Evolutionary conservation across 2,113 vertebrate species (phyloP), one percentile per base, ranked within the genome.

Genomic region (Piaya cayana): DNA sequence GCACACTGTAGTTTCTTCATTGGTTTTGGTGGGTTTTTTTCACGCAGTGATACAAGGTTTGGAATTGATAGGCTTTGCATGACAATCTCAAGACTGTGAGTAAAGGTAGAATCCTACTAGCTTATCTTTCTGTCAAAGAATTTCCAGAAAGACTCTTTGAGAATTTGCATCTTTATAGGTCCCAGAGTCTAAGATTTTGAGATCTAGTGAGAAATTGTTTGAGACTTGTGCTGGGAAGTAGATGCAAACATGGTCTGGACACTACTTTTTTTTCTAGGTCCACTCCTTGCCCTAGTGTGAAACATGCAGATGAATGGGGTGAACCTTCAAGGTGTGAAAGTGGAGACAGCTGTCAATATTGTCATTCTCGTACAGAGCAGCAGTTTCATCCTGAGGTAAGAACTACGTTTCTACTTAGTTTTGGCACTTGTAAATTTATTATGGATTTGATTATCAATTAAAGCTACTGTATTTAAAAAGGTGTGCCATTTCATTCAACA

Each of bases 321-420:
- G 99, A 99, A 93, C 99, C 99, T 20, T 98, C 98, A 1, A 98
- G 98, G 93, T 99, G 99, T 76, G 98, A 99, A 74, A 98, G 98
- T 9, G 98, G 98, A 69, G 99, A 99, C 94, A 92, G 96, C 86
- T 99, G 99, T 93, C 98, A 98, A 90, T 99, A 98, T 95, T 99
- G 99, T 97, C 99, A 99, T 94, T 99, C 99, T 29, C 99, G 99
- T 86, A 99, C 99, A 4, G 99, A 99, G 96, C 99, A 99, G 89
- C 99, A 99, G 95, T 99, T 99, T 94, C 99, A 99, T 86, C 99
- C 99, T 4, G 99, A 99, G 98, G 99, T 99, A 92, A 85, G 96
- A 36, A 34, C 12, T 71, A 49, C 0, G 2, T 69, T 79, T 75
- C 56, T 80, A 32, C 56, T 79, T 75, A 59, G 20, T 63, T 83